These are phyloP conservation scores for Leptinotarsa juncta DNA, from an alignment of 2,888 invertebrate genomes.

Conservation along the genomic window DNA sequence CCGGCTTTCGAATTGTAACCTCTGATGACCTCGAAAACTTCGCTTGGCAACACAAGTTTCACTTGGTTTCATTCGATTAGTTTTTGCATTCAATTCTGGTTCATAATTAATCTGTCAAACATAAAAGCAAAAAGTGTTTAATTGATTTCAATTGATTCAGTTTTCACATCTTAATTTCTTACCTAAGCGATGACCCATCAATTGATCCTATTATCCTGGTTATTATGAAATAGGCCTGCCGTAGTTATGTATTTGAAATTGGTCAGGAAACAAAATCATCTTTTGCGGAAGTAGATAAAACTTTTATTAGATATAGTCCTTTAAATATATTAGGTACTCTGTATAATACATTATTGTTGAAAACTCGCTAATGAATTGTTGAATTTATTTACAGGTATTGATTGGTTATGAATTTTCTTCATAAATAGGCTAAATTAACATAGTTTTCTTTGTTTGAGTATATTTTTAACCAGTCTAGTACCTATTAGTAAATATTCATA, in stretches of 20 bases:
- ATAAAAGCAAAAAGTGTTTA: neutral
- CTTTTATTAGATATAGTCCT: too few species aligned
- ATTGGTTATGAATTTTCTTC: too few species aligned
- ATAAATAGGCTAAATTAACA: too few species aligned
- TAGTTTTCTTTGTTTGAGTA: too few species aligned
- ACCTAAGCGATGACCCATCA: neutral
- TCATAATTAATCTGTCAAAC: constrained; percentile 1
- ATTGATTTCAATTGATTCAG: constrained; percentile 1
- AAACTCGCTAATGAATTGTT: too few species aligned
- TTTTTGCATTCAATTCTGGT: constrained; percentile 31
- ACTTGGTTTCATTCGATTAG: constrained; percentile 34
- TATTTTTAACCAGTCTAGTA: too few species aligned
- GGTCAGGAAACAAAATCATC: neutral
- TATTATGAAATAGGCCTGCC: neutral
- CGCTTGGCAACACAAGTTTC: constrained; percentile 44
- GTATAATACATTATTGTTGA: too few species aligned
- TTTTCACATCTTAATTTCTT: constrained; percentile 5
- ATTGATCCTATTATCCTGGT: neutral
- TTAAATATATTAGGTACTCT: too few species aligned
- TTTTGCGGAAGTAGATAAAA: too few species aligned
- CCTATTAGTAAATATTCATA: too few species aligned
- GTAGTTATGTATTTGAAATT: neutral
- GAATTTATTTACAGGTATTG: too few species aligned
- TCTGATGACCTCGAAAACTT: constrained; percentile 47
- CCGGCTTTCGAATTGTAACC: constrained; percentile 40